Evolutionary conservation across 23 tunicate species (phyloP), one percentile per base, ranked within the genome.

Genomic region (Botrylloides violaceus): DNA sequence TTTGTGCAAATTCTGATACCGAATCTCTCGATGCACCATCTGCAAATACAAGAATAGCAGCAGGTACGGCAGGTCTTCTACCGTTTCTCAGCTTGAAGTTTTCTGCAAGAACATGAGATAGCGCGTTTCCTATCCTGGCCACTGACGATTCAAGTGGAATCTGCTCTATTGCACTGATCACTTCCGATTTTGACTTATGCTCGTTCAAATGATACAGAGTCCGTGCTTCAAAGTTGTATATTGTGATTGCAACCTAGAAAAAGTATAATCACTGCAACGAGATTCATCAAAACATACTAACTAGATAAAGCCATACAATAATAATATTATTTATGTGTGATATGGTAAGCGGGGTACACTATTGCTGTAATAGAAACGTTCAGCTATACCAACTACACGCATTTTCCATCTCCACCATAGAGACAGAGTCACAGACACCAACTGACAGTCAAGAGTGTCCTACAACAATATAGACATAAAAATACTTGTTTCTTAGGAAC

Each of bases 21-120:
- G 36, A 57, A 37, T 72, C 70, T 18, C 55, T 55, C 4, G 77
- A 72, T 7, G 78, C 31, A 30, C 77, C 83, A 59, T 79, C 83
- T 0, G 55, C 24, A 9, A 71, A 18, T 22, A 70, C 66, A 6
- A 79, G 29, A 48, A 79, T 64, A 19, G 39, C 83, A 20, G 39
- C 83, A 2, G 75, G 76, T 22, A 70, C 83, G 36, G 60, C 83
- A 21, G 70, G 33, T 23, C 83, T 56, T 18, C 76, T 32, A n/a
- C 83, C 83, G 15, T 29, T n/a, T 64, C 33, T 22, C 36, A 34
- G n/a, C n/a, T 60, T 60, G 27, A 60, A 60, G 30, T 23, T 28
- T 23, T 28, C 65, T 23, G 29, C n/a, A 28, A 28, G 15, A 60
- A 60, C 65, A 60, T 25, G 18, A 25, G 23, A 0, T 28, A 60